Conservation (phyloP, 2,113 vertebrate species). For the Pardalotus punctatus region DNA sequence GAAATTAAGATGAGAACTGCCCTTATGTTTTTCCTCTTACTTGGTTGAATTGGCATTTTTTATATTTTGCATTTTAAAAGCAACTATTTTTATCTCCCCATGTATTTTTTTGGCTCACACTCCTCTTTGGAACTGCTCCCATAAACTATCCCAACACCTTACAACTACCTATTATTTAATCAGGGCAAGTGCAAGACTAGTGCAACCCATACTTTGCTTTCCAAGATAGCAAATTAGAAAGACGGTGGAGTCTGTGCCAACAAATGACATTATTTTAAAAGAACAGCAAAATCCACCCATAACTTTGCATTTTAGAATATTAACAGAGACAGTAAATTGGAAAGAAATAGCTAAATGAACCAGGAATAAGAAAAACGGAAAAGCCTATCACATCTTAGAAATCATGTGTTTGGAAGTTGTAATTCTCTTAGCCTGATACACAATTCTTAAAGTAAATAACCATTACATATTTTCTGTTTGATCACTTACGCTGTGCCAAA, state of each 20-base stretch:
- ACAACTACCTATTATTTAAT: not conserved
- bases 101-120: not conserved
- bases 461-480: not conserved
- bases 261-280: not conserved
- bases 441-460: not conserved
- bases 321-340: not conserved
- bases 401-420: fast-evolving
- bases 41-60: not conserved
- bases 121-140: not conserved
- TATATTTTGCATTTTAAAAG: not conserved
- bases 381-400: not conserved
- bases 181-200: not conserved
- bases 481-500: not conserved
- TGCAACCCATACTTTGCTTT: not conserved
- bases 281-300: not conserved
- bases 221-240: not conserved
- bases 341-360: not conserved
- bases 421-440: not conserved
- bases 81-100: not conserved
- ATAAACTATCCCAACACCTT: not conserved
- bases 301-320: not conserved
- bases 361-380: not conserved
- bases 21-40: not conserved
- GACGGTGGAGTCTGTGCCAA: not conserved
- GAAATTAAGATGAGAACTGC: not conserved